Conservation (phyloP, 1,140 invertebrate genomes). For the Himalopsyche phryganea region DNA sequence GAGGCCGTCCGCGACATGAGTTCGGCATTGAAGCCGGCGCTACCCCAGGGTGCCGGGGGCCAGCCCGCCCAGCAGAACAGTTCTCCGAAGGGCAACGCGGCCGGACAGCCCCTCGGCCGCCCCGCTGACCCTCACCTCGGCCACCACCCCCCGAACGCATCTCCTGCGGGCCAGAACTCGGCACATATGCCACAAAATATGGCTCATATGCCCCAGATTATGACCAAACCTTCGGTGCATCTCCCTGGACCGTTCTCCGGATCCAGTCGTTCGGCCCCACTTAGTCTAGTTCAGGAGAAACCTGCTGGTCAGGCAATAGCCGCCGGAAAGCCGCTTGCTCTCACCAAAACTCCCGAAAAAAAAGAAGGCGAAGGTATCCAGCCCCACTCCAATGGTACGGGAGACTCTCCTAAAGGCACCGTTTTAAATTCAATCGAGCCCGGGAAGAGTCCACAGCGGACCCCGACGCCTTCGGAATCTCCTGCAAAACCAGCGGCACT, state of each 20-base stretch:
- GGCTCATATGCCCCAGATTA: slow-evolving; percentile 10
- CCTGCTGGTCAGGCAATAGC: slow-evolving; percentile 4
- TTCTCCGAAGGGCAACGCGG: slow-evolving; percentile 12
- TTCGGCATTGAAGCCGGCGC: slow-evolving; percentile 55
- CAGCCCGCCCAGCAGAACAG: slow-evolving; percentile 34
- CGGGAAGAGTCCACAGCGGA: too few relatives aligned
- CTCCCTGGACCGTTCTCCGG: slow-evolving; percentile 7
- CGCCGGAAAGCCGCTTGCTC: slow-evolving; percentile 13
- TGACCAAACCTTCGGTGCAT: neutral
- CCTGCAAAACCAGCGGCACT: slow-evolving; percentile 1
- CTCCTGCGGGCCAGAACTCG: neutral
- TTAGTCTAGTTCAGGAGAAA: slow-evolving; percentile 21
- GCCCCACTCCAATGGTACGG: slow-evolving; percentile 19
- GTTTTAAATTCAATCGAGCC: too few relatives aligned
- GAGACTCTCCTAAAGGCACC: slow-evolving; percentile 7
- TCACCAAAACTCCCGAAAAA: slow-evolving; percentile 10
- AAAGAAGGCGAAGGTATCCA: neutral
- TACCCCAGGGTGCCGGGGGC: slow-evolving; percentile 48
- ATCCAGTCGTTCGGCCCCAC: slow-evolving; percentile 10
- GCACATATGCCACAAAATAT: slow-evolving; percentile 8
- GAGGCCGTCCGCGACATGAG: slow-evolving; percentile 44
- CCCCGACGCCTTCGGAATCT: too few relatives aligned
- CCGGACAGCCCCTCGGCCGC: slow-evolving; percentile 35
- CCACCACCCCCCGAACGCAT: slow-evolving; percentile 11
- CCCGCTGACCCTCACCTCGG: slow-evolving; percentile 32